Base-by-base conservation (phyloP, 2,113 vertebrate genomes). In the Telmatochromis sp. region DNA sequence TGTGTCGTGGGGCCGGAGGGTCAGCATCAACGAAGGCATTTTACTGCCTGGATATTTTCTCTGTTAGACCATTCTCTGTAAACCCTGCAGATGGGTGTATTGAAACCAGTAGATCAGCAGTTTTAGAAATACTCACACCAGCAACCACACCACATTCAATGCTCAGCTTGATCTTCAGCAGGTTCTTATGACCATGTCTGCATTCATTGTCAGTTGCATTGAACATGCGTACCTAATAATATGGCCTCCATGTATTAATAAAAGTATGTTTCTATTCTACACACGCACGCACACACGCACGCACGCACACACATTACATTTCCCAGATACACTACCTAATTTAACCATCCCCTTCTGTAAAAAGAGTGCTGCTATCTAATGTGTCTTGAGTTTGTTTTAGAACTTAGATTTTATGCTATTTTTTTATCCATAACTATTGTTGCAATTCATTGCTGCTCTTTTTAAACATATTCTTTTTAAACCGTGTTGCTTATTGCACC, bases 241-340 rank as follows among this genome's bases (percentile, higher is more conserved):
- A 65, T 35, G 60, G 17, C 60, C 31, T 35, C 31, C 31, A 37
- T 21, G n/a, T 23, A 14, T 71, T 71, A 71, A 71, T 40, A 23
- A 40, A 71, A 71, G 65, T 23, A 71, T 71, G 33, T 68, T 68
- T 40, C 33, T 40, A 68, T 37, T 40, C 63, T 58, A 17, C 1
- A 6, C 57, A 58, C 7, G 1, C 23, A 8, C 9, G 0, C 51
- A 6, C 51, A 0, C 26, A 28, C 42, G 5, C 40, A 7, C 42
- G 23, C 23, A 4, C 6, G 5, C 53, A 8, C 55, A 31, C 14
- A 58, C 26, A 31, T 17, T 58, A 58, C 57, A 58, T 4, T 58
- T 58, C 26, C 14, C 57, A 58, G 57, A 58, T 31, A 58, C 57
- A 58, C 26, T 58, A 58, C 57, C 5, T 58, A 58, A 58, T 58